Base-by-base conservation (phyloP, 1,140 invertebrate genomes). In the Tetramorium simillimum region DNA sequence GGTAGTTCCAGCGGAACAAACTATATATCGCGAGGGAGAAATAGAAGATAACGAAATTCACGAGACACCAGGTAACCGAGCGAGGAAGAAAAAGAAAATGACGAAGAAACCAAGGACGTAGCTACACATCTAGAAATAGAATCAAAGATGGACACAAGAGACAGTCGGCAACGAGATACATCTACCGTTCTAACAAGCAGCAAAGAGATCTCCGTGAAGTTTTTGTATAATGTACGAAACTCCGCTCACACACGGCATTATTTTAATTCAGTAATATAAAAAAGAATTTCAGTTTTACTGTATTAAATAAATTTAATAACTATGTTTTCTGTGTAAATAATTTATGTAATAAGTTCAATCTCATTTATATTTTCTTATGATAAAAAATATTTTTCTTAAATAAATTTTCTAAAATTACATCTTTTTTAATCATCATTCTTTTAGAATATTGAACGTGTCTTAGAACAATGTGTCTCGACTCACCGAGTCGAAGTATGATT, bases 31-130 rank as follows among this genome's bases (percentile, higher is more conserved):
- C 51, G 4, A 28, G 16, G 60, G 37, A 65, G 9, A 14, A 16
- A 21, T 21, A 53, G 37, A 72, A 82, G 67, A 84, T 84, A 84
- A 84, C 69, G 51, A 84, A 84, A 84, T 84, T 84, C 69, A 60
- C 67, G 80, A 82, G 67, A 60, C 51, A 81, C 37, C 65, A 81
- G 78, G 78, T 81, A 81, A 82, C 67, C 18, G 24, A 58, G 21
- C 21, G 1, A 65, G 40, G 28, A 46, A 33, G 28, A 53, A 75
- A 73, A 82, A 73, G 65, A 60, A 21, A 33, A 73, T 24, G 18
- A 53, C 37, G n/a, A 33, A 18, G 28, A 65, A 60, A 46, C 40
- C 53, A 43, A 72, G 67, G 53, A 82, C 21, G 12, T 46, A 72
- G 62, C 12, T 69, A 16, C 37, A 73, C 53, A 60, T 60, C 67